Base-by-base conservation (phyloP, 2,888 invertebrate genomes). In the Desoria tigrina region DNA sequence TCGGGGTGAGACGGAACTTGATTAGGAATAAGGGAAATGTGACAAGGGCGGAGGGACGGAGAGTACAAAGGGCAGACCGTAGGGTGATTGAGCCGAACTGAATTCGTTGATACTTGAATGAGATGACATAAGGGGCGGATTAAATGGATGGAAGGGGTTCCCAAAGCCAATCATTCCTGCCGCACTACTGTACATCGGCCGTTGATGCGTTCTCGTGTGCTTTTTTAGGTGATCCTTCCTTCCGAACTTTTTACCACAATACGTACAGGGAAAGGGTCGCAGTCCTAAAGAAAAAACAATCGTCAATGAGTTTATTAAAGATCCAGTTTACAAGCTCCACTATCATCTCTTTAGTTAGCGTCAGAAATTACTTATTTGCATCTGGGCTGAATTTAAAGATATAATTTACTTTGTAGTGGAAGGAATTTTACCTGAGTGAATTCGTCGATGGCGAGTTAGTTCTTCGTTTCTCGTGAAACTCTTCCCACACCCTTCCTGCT, bases 201-300 rank as follows among this genome's bases (percentile, higher is more conserved):
- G 68, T 62, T 79, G 78, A 76, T 96, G 95, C 0, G 94, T 95
- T 77, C 91, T 87, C 65, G 89, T 88, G 79, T 97, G 96, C 78
- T 96, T 97, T 81, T 94, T 94, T 65, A 97, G 83, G 79, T 97
- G 96, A 79, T 97, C 96, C 76, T 94, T 89, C 50, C 96, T 84
- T 0, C 95, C 95, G 79, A 96, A 97, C 69, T 90, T 86, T 82
- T 97, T 97, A 2, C 92, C 91, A 78, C 96, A 97, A 21, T 89
- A 86, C 0, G 86, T 83, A 79, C 96, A 97, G 0, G 90, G 87
- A 79, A 89, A 95, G 0, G 95, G 92, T 54, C 92, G 84, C 0
- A 92, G 82, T 0, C 93, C 76, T 76, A 57, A 56, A 62, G 6
- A 39, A 23, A 9, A 49, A n/a, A 21, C 49, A n/a, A 49, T 18